Evolutionary conservation across 2,797 vertebrate genomes (phyloP).

Genomic region (Paratrypauchen microcephalus): DNA sequence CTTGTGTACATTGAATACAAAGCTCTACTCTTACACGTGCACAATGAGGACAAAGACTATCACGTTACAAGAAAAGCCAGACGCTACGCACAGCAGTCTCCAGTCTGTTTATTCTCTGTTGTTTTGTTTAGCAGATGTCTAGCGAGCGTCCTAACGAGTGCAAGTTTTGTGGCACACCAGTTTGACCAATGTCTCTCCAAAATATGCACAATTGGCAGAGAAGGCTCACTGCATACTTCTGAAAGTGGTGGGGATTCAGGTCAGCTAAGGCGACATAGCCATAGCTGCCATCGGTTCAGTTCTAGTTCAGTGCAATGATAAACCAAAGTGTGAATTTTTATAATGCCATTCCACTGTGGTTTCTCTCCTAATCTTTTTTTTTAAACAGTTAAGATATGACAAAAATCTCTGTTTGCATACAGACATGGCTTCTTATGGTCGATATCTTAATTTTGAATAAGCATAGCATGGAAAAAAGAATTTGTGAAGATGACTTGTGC

Average conservation of each 20-base stretch:
- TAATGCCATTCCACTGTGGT: constrained; percentile 11
- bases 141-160: constrained; percentile 33
- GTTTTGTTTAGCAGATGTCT: constrained; percentile 42
- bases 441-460: not conserved
- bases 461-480: not conserved
- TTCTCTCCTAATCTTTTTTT: constrained; percentile 9
- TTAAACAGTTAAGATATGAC: not conserved
- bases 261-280: constrained; percentile 17
- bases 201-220: constrained; percentile 62
- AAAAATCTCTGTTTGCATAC: not conserved
- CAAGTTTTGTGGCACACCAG: constrained; percentile 59
- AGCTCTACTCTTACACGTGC: constrained; percentile 15
- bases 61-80: constrained; percentile 26
- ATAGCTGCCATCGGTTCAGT: constrained; percentile 27
- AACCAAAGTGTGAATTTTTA: constrained; percentile 24
- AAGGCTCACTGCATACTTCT: constrained; percentile 31
- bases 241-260: constrained; percentile 40
- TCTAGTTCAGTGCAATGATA: constrained; percentile 33
- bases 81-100: constrained; percentile 23
- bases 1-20: not conserved
- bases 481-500: too few relatives aligned
- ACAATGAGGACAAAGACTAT: constrained; percentile 18
- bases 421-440: constrained; percentile 1
- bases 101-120: constrained; percentile 16
- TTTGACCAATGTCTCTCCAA: constrained; percentile 39